These are phyloP conservation scores for Muscicapa adusta DNA, from an alignment of 2,113 vertebrate species.

Conservation along the genomic window DNA sequence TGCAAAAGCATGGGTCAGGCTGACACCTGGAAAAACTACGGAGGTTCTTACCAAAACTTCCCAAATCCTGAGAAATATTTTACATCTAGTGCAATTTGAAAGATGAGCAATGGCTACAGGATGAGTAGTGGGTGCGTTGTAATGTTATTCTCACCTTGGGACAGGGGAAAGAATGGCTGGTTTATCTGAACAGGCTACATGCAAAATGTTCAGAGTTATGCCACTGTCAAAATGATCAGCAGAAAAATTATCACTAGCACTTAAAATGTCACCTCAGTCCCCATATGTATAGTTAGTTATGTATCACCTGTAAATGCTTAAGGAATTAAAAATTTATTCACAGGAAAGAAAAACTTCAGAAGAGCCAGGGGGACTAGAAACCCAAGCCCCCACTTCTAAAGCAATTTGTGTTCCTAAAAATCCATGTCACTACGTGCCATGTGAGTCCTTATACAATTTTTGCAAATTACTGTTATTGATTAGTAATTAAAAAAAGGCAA, in stretches of 20 bases:
- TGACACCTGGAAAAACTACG: not conserved
- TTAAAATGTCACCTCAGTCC: not conserved
- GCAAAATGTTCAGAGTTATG: not conserved
- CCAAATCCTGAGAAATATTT: not conserved
- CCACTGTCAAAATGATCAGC: not conserved
- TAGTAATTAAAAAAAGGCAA: not conserved
- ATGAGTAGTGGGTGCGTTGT: not conserved
- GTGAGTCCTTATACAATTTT: not conserved
- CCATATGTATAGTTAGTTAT: not conserved
- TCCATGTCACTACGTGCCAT: not conserved
- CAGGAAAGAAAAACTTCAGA: not conserved
- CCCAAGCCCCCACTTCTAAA: not conserved
- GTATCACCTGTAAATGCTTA: not conserved
- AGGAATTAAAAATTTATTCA: not conserved
- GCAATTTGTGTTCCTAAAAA: not conserved
- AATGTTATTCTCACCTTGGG: not conserved
- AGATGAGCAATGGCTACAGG: not conserved
- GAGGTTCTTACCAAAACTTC: not conserved
- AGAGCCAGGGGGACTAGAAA: not conserved
- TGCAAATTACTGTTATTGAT: not conserved
- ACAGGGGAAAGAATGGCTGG: not conserved
- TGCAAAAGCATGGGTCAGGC: not conserved
- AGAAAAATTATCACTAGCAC: not conserved
- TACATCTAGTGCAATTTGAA: not conserved
- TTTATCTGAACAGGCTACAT: not conserved